Base-by-base conservation (phyloP, 2,797 vertebrate genomes). In the Myotis pilosus region DNA sequence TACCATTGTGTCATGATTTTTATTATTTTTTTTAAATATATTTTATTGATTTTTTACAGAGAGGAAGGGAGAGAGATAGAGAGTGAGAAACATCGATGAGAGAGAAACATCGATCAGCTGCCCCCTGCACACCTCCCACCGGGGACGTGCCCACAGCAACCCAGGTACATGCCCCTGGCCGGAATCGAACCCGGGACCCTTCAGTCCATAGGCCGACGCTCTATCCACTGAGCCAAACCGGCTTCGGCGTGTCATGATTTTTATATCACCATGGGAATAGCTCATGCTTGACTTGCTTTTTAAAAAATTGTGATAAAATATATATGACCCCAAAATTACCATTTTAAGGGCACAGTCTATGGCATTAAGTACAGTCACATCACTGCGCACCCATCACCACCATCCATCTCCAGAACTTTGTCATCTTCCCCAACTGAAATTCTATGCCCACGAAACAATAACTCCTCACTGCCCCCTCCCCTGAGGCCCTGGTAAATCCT, bases 271-370 rank as follows among this genome's bases (percentile, higher is more conserved):
- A 19, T 1, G 8, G n/a, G 5, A 90, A 81, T 38, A 78, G 44
- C 55, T 68, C 72, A 25, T 87, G 28, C 78, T 93, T 75, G 55
- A 44, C 51, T 75, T 95, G 55, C 16, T 23, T n/a, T 94, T 88
- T 49, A 13, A 47, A 47, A 82, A 94, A 30, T 30, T 51, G n/a
- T 82, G 16, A 15, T 38, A 71, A 91, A 78, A 85, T 68, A 68
- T 22, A 49, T 28, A 44, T n/a, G 36, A 66, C 11, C 10, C 47
- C 25, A 44, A 62, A 68, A 51, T 57, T 62, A 51, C 57, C 4
- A 17, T 68, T 72, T 69, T 78, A n/a, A 74, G 28, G 9, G 16
- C 38, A 10, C 1, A 4, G 2, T 5, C 25, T 62, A 17, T 74
- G 53, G 15, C 53, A 6, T n/a, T 25, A 25, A n/a, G 25, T 8